A percentile compares a stretch with the other conserved stretches of the same genome.
These are phyloP conservation scores for Stictocephala bisonia DNA, from an alignment of 2,888 invertebrate genomes.

Conservation along the genomic window DNA sequence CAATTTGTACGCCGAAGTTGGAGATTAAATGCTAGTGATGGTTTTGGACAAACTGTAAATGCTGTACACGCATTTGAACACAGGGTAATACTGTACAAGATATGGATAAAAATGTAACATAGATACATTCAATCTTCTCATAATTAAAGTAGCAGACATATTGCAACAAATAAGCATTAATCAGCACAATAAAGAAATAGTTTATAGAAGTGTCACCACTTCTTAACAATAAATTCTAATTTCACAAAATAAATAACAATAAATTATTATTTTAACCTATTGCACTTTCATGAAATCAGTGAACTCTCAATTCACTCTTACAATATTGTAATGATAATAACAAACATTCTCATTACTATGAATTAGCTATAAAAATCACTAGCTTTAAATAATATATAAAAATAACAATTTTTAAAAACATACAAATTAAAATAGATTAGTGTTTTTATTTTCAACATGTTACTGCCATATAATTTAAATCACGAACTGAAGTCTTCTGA, in stretches of 20 bases:
- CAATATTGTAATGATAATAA: constrained; percentile 23
- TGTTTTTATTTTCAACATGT: not conserved
- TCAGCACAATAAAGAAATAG: constrained; percentile 27
- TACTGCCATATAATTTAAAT: not conserved
- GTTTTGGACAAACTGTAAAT: constrained; percentile 21
- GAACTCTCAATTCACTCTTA: constrained; percentile 9
- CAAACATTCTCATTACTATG: constrained; percentile 21
- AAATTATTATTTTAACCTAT: not conserved
- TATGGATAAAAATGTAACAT: no score
- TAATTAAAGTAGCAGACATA: no score
- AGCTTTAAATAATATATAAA: constrained; percentile 22
- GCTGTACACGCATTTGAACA: constrained; percentile 24
- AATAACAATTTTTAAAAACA: not conserved
- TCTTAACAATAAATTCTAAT: constrained; percentile 25
- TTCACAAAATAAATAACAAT: constrained; percentile 37
- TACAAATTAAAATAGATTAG: constrained; percentile 9
- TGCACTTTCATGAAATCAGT: constrained; percentile 26
- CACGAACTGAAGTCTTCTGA: constrained; percentile 19
- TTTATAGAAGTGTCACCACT: not conserved
- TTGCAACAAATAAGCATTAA: no score
- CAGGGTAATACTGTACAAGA: constrained; percentile 28
- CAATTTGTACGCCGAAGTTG: constrained; percentile 28
- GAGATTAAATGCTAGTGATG: no score
- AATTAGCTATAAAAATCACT: constrained; percentile 32
- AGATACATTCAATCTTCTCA: no score